Percentiles rank a stretch among this genome's conserved stretches.
Evolutionary conservation across 2,888 invertebrate genomes (phyloP).

Genomic region (Protula sp.): DNA sequence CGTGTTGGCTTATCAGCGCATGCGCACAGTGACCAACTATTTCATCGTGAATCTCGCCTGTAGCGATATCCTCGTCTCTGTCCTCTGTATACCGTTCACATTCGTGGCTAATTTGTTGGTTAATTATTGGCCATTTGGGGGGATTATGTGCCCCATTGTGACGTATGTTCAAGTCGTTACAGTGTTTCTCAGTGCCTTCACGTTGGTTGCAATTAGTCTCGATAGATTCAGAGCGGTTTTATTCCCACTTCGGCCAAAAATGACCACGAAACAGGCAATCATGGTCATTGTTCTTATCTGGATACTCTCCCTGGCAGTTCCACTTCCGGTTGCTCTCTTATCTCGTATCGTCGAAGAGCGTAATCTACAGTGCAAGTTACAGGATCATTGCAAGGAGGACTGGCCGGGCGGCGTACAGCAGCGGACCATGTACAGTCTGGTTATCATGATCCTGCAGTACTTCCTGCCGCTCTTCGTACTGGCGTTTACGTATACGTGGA

Average conservation of each 20-base stretch:
- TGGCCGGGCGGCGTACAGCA: constrained; percentile 26
- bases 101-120: constrained; percentile 72
- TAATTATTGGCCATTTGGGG: constrained; percentile 82
- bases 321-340: constrained; percentile 75
- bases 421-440: constrained; percentile 65
- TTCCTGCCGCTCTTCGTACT: constrained; percentile 75
- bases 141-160: constrained; percentile 73
- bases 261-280: constrained; percentile 56
- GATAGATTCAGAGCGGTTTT: constrained; percentile 87
- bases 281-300: constrained; percentile 69
- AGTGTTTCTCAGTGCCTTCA: constrained; percentile 74
- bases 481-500: constrained; percentile 80
- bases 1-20: constrained; percentile 8
- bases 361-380: neutral
- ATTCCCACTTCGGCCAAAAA: constrained; percentile 74
- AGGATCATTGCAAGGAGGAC: constrained; percentile 24
- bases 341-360: constrained; percentile 51
- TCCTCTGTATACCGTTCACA: constrained; percentile 57
- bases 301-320: constrained; percentile 71
- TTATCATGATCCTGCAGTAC: constrained; percentile 77
- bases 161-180: constrained; percentile 67
- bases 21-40: constrained; percentile 66
- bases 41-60: constrained; percentile 53
- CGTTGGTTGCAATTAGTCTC: constrained; percentile 81
- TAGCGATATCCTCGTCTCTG: constrained; percentile 54